Percentiles rank a stretch among this genome's conserved stretches.
These are phyloP conservation scores for Mus pahari DNA, from an alignment of 2,113 vertebrate genomes.

Conservation along the genomic window DNA sequence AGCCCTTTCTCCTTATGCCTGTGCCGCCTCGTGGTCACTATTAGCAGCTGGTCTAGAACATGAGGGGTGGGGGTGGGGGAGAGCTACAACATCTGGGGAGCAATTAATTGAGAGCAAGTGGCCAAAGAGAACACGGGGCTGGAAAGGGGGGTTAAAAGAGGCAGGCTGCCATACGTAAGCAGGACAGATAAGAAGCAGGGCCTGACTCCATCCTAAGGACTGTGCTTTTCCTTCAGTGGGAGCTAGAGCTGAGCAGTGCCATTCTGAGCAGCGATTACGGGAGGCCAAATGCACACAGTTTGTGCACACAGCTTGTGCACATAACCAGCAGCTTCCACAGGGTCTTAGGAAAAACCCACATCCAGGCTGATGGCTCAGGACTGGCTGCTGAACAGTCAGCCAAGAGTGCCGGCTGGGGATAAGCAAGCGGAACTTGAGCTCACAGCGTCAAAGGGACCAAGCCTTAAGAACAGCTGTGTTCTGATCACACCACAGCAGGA, in stretches of 20 bases:
- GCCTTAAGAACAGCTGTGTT: conserved; percentile 58
- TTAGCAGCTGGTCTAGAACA: neutral
- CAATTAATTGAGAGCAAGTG: neutral
- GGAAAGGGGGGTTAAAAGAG: neutral
- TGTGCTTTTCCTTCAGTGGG: conserved; percentile 62
- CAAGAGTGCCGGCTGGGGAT: neutral
- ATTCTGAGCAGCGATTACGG: conserved; percentile 59
- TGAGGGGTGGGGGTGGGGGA: neutral
- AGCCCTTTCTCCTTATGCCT: neutral
- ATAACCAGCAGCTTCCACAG: conserved; percentile 67
- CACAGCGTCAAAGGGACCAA: conserved; percentile 64
- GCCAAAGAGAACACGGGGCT: neutral
- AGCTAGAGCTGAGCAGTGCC: conserved; percentile 42
- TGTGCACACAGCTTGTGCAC: conserved; percentile 60
- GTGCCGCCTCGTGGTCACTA: accelerated
- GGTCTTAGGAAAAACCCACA: conserved; percentile 65
- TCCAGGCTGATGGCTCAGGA: conserved; percentile 18
- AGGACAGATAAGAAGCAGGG: neutral
- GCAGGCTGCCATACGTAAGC: accelerated
- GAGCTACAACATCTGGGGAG: neutral
- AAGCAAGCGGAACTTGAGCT: conserved; percentile 52
- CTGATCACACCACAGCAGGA: conserved; percentile 36
- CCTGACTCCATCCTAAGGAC: conserved; percentile 61
- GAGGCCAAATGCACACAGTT: conserved; percentile 42
- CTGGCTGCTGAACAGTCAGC: conserved; percentile 42